Conservation (phyloP, 2,888 invertebrate species). For the Laspeyria flexula region DNA sequence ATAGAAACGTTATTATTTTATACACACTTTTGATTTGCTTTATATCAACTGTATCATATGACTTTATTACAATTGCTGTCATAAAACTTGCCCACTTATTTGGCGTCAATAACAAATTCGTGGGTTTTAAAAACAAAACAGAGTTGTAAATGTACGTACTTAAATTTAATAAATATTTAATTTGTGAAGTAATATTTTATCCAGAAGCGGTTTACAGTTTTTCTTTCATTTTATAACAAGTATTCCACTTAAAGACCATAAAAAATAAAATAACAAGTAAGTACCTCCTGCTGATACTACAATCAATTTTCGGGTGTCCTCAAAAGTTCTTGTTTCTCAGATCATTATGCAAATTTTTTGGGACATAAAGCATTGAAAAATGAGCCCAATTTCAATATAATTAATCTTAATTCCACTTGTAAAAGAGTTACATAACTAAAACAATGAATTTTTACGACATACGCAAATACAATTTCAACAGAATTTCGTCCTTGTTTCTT, state of each 20-base stretch:
- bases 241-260: conserved; percentile 5
- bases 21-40: no score
- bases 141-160: neutral
- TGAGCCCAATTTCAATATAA: conserved; percentile 42
- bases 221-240: conserved; percentile 27
- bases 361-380: conserved; percentile 48
- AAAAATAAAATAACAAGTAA: conserved; percentile 27
- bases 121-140: neutral
- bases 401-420: conserved; percentile 53
- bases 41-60: no score
- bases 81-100: no score
- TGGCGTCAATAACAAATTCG: no score
- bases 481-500: conserved; percentile 8
- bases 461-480: conserved; percentile 23
- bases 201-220: conserved; percentile 26
- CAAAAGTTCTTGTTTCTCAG: conserved; percentile 55
- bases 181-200: conserved; percentile 5
- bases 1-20: no score
- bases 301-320: conserved; percentile 45
- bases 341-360: conserved; percentile 64
- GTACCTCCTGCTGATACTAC: conserved; percentile 38
- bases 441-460: conserved; percentile 39
- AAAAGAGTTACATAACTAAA: conserved; percentile 31
- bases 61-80: no score
- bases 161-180: conserved; percentile 2